Evolutionary conservation across 2,888 invertebrate species (phyloP), one percentile per base, ranked within the genome.

Genomic region (Didymodactylos carnosus): DNA sequence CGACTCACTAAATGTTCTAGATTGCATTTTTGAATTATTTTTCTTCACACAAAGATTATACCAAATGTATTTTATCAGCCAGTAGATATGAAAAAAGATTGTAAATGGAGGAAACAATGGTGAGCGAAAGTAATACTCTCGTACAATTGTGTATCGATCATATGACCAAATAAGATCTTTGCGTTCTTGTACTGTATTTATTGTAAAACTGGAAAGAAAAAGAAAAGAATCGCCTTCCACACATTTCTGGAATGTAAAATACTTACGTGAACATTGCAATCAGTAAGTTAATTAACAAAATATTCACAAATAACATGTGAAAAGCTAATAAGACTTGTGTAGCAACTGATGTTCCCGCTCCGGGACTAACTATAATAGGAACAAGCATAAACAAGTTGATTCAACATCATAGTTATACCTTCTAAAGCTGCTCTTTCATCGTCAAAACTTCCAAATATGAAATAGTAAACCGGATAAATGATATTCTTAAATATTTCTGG

Each of bases 261-360:
- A 69, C 75, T 46, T 77, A 83, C 83, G 81, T 82, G 79, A 83
- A 83, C 82, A 83, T 83, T 72, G 83, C 83, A 78, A 83, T 82
- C 46, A 83, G 80, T 19, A 83, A 80, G 75, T 83, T 83, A 75
- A 83, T 80, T 43, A 83, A 79, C 14, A 83, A 78, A 72, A 83
- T 80, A 77, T 83, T 83, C 53, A 81, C 82, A 62, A 83, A 77
- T 39, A 83, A 76, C 78, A 62, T 62, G 35, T 62, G 62, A 35
- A 62, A 62, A 3, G 62, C 62, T 62, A 62, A 62, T 62, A 62
- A 82, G 8, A 62, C n/a, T 13, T 62, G 62, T 5, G 62, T 62
- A 51, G 27, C n/a, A n/a, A n/a, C n/a, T n/a, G n/a, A n/a, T n/a
- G n/a, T n/a, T n/a, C n/a, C n/a, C n/a, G n/a, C n/a, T n/a, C n/a